Evolutionary conservation across 2,888 invertebrate genomes (phyloP), one percentile per base, ranked within the genome.

Genomic region (Clistopyga incitator): DNA sequence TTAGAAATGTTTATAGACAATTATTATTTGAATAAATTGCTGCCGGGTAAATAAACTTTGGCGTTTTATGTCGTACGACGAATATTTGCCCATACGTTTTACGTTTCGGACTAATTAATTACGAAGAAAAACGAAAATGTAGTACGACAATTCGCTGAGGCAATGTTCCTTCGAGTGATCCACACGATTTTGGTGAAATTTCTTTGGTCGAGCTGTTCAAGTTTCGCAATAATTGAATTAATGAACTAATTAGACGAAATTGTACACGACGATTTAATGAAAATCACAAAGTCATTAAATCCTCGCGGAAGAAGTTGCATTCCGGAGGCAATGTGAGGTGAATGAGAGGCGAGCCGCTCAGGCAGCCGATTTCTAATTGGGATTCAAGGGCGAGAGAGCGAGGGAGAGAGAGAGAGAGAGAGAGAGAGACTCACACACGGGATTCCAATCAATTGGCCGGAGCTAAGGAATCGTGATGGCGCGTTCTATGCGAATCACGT

Each of bases 381-480:
- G 88, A 89, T 89, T 88, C 88, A 86, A 87, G 86, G 86, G 87
- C 79, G 86, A 86, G 84, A 54, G 54, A 45, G 2, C 38, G 71
- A 56, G 74, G 82, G 54, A 59, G 56, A 61, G 38, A 18, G 10
- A 61, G 34, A 34, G 23, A 64, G 18, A 18, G 34, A 59, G n/a
- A 15, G 3, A 61, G 34, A 34, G n/a, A 29, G 15, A 15, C 82
- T 84, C 84, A 86, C 87, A 88, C 84, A 84, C 82, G 85, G 87
- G 86, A 86, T 88, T 86, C 88, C 89, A 89, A 89, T 90, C 88
- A 89, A 89, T 90, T 88, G 88, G 84, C 84, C 70, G 74, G 70
- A 78, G 70, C 68, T 74, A 64, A 81, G 56, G 81, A 74, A 84
- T 84, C 80, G 81, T 78, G 77, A 84, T 65, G 84, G 81, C 77